Evolutionary conservation across 2,888 invertebrate genomes (phyloP), one percentile per base, ranked within the genome.

Genomic region (Melitaea athalia): DNA sequence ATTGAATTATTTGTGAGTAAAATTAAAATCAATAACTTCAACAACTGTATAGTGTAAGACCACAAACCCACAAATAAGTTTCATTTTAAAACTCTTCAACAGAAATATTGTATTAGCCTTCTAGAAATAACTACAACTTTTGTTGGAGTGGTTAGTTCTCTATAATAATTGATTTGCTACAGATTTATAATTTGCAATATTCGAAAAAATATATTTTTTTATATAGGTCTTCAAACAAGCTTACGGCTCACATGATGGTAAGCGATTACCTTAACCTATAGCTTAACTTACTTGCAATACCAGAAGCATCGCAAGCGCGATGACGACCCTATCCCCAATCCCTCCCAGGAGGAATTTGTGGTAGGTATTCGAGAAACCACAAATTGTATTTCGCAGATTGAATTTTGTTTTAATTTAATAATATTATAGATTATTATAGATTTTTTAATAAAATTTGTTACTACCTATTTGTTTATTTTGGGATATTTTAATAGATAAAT

Each of bases 91-190:
- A 55, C 59, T 49, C 60, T 64, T 64, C 60, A 59, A 67, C 24
- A 11, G 52, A 52, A 67, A 43, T 70, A 64, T 64, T 61, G 64
- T 47, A 63, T 43, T 45, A 49, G 55, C 47, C 57, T 61, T 49
- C 55, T 53, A 47, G 50, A 69, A 71, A 55, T 55, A 55, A 31
- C 14, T 55, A 55, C 43, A 59, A 69, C 71, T 63, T 68, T 64
- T 63, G 61, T 71, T 68, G 60, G 63, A 71, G 69, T 63, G 67
- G 67, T 63, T 64, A 67, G 66, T 69, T 66, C 68, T 64, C 43
- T 47, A 66, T 50, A 69, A 64, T 69, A 64, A 69, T 64, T 70
- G 70, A 70, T 70, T 70, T 55, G 59, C 66, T 63, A 67, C 66
- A 72, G 68, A 70, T n/a, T 66, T 66, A 65, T 65, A 67, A 65